Conservation (phyloP, 2,113 vertebrate genomes). For the Dasypus novemcinctus region DNA sequence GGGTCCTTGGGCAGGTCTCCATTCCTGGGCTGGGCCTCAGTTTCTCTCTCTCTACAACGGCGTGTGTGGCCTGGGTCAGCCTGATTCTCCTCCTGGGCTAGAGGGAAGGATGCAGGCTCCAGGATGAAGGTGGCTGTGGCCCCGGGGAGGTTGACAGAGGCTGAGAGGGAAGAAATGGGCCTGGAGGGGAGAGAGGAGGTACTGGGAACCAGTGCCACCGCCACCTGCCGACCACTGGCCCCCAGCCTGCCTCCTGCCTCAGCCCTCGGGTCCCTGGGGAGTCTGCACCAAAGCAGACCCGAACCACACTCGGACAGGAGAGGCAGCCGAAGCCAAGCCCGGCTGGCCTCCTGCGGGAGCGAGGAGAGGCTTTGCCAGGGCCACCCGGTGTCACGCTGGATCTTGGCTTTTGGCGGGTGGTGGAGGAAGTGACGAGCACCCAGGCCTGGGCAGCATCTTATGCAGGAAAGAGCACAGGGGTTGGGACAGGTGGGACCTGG, state of each 20-base stretch:
- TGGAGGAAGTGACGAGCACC: background rate
- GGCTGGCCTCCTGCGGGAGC: background rate
- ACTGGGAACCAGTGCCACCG: background rate
- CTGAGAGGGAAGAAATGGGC: background rate
- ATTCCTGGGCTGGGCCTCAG: background rate
- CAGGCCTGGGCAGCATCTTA: background rate
- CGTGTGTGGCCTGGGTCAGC: background rate
- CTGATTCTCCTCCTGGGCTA: background rate
- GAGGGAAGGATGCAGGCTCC: background rate
- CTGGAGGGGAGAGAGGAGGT: background rate
- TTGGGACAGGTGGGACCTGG: background rate
- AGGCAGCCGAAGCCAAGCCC: background rate
- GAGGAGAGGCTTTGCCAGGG: background rate
- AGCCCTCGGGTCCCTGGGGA: background rate
- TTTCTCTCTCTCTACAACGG: background rate
- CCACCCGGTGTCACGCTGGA: background rate
- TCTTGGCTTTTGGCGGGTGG: background rate
- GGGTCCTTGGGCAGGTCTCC: background rate
- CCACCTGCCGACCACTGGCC: background rate
- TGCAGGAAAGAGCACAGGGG: background rate
- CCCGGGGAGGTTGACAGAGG: background rate
- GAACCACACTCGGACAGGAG: background rate
- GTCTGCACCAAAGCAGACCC: background rate
- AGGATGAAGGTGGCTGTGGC: background rate
- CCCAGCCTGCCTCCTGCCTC: background rate